phyloP scores from a whole-genome alignment of 2,113 vertebrate genomes.

The Phylloscopus trochiloides region DNA sequence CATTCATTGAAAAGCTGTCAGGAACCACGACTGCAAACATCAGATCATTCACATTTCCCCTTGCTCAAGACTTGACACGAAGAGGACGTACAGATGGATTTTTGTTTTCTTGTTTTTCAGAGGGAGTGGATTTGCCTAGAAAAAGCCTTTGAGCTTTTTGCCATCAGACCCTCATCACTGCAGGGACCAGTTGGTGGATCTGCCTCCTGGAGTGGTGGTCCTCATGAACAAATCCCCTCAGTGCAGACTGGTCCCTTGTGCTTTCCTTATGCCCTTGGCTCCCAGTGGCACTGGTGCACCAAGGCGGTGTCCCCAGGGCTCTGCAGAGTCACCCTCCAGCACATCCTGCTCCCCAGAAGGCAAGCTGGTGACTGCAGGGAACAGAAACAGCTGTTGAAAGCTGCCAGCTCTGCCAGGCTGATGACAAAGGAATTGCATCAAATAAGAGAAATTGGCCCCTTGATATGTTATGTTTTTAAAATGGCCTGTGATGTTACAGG shows the following conservation, averaged over 20 bases:
- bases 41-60: not conserved
- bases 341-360: not conserved
- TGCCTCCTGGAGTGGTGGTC: not conserved
- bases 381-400: not conserved
- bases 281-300: not conserved
- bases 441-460: not conserved
- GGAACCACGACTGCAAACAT: not conserved
- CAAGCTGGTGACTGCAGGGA: not conserved
- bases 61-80: not conserved
- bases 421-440: not conserved
- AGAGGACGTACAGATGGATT: not conserved
- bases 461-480: not conserved
- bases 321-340: not conserved
- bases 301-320: rapidly evolving
- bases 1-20: not conserved
- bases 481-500: not conserved
- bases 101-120: not conserved
- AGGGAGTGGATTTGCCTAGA: not conserved
- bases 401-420: not conserved
- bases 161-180: not conserved
- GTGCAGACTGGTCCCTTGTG: not conserved
- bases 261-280: not conserved
- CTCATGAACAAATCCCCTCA: not conserved
- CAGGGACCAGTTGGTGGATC: not conserved
- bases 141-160: not conserved